Percentiles rank a stretch among this genome's conserved stretches.
Conservation (phyloP, 2,888 invertebrate species). For the Corythucha ciliata region DNA sequence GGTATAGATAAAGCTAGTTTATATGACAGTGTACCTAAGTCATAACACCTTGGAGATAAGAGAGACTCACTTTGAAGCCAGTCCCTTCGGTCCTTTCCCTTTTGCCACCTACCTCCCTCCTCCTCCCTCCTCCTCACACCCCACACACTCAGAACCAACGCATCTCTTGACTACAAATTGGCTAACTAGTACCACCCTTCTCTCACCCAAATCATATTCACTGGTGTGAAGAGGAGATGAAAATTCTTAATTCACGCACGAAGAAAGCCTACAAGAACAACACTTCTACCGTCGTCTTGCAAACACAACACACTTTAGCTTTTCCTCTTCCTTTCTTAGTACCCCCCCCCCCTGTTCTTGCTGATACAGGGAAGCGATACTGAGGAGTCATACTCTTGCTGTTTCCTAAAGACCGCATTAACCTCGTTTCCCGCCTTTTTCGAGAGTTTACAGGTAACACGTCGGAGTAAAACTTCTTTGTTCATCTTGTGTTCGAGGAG, state of each 20-base stretch:
- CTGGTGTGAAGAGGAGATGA: conserved; percentile 7
- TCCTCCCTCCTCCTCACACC: too few species aligned
- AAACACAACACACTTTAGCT: neutral
- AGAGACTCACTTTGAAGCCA: neutral
- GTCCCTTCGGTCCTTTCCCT: too few species aligned
- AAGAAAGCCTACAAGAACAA: conserved; percentile 15
- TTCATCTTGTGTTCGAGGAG: too few species aligned
- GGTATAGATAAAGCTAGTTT: conserved; percentile 27
- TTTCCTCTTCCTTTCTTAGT: neutral
- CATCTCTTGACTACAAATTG: conserved; percentile 25
- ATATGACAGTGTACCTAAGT: conserved; percentile 28
- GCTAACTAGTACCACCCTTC: conserved; percentile 17
- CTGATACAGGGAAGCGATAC: too few species aligned
- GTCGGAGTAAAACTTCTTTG: too few species aligned
- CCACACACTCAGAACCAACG: too few species aligned
- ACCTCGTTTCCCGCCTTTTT: neutral
- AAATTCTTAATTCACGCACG: conserved; percentile 22
- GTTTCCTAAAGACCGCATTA: neutral
- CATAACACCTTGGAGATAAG: conserved; percentile 29
- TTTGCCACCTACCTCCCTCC: too few species aligned
- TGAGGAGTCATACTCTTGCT: neutral
- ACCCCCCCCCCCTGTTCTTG: neutral
- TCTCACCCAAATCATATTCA: neutral
- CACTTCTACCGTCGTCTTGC: conserved; percentile 5
- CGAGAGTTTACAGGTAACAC: too few species aligned